Evolutionary conservation across 2,888 invertebrate genomes (phyloP), one percentile per base, ranked within the genome.

Genomic region (Harpalus rufipes): DNA sequence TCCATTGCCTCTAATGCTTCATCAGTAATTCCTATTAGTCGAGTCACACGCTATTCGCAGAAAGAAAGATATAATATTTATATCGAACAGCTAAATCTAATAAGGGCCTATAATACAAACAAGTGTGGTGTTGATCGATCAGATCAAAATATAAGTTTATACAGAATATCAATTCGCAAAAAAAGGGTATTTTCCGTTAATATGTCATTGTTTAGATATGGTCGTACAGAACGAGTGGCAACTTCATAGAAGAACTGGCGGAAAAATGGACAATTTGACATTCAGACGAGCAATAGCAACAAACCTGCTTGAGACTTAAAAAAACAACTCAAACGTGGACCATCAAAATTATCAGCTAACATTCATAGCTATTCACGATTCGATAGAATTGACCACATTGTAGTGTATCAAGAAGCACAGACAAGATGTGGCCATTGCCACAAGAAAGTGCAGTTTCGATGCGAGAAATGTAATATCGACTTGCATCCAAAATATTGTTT

Each of bases 131-230:
- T 72, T 7, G 72, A 32, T 44, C 41, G 72, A 7, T 6, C 39
- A 6, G 85, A 87, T 58, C 80, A 86, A 65, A 87, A 86, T 12
- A 82, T 87, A 3, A 78, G 81, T 59, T 61, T 86, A 2, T 87
- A 87, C 63, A 63, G 87, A 51, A 76, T 85, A 51, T 44, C 81
- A 0, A 63, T 86, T 86, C 6, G 81, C 86, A 86, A 12, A 87
- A 81, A 87, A 86, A 44, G 85, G 86, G 84, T 86, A 87, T 63
- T 85, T 86, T 44, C 81, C 86, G 25, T 79, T 87, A 32, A 76
- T 86, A 16, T 44, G 72, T 14, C 83, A 87, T 51, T 68, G 56
- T 7, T 65, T 86, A 56, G 86, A 85, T 84, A 81, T 81, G 68
- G 68, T 65, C 16, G 25, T 21, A 72, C 25, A 25, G 25, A 25